These are phyloP conservation scores for Balaeniceps rex DNA, from an alignment of 2,113 vertebrate species.

Conservation along the genomic window DNA sequence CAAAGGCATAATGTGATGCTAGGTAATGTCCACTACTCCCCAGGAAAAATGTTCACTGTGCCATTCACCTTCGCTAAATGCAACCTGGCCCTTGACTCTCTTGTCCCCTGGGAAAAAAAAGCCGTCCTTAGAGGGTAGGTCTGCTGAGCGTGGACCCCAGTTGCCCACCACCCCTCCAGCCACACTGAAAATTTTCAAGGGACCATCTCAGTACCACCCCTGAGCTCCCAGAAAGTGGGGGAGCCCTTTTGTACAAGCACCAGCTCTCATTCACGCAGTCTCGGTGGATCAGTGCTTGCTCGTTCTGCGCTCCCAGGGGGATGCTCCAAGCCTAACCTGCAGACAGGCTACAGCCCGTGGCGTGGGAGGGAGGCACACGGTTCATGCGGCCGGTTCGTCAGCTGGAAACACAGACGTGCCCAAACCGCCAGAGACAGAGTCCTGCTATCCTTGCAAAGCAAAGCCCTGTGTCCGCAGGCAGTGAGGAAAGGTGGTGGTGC, in stretches of 20 bases:
- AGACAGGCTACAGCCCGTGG: rapidly evolving
- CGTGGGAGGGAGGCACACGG: rapidly evolving
- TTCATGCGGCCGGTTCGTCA: rapidly evolving
- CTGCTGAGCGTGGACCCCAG: neutral
- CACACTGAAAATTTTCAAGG: neutral
- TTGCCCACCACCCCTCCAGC: neutral
- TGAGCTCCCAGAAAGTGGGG: neutral
- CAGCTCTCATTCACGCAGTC: neutral
- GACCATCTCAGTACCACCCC: neutral
- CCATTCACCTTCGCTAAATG: neutral
- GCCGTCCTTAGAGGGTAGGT: neutral
- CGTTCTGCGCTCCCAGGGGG: neutral
- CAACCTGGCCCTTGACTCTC: neutral
- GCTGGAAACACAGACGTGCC: neutral
- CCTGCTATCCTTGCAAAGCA: neutral
- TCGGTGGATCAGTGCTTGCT: rapidly evolving
- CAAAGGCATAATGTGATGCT: neutral
- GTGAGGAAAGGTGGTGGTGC: neutral
- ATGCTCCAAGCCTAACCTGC: neutral
- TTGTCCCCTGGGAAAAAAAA: neutral
- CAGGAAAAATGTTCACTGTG: neutral
- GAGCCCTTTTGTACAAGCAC: neutral
- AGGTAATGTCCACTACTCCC: neutral
- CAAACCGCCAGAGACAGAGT: neutral
- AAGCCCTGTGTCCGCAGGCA: neutral